Evolutionary conservation across 2,797 vertebrate genomes (phyloP).

Genomic region (Gephyroberyx darwinii): DNA sequence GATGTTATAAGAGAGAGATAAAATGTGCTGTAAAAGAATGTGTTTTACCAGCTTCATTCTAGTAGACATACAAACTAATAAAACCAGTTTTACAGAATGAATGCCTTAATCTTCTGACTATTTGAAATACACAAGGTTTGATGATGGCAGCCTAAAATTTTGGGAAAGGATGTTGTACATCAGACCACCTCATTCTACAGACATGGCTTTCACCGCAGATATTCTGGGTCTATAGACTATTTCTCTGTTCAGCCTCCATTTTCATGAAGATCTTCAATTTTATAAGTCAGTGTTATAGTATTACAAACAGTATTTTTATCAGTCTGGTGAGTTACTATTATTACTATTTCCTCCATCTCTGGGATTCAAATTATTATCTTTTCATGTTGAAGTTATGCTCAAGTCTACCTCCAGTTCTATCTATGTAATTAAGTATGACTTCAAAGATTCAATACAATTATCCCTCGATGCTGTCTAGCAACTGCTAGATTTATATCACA

Average conservation of each 20-base stretch:
- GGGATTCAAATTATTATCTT: too few species aligned
- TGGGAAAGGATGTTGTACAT: background rate
- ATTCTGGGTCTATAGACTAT: background rate
- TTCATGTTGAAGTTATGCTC: background rate
- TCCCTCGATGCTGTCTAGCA: too few species aligned
- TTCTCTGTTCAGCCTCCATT: background rate
- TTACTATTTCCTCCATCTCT: too few species aligned
- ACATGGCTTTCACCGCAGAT: background rate
- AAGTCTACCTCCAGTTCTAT: too few species aligned
- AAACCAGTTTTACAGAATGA: background rate
- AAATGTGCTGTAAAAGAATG: background rate
- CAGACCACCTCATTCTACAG: background rate
- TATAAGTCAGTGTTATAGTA: background rate
- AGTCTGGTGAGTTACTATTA: background rate
- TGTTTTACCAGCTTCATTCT: background rate
- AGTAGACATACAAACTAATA: background rate
- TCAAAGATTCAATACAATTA: too few species aligned
- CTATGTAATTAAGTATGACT: too few species aligned
- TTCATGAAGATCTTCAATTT: background rate
- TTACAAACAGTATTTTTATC: background rate
- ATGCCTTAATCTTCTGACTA: background rate
- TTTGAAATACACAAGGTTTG: background rate
- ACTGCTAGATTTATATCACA: too few species aligned
- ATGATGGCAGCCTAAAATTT: slow-evolving; percentile 3
- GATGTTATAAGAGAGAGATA: slow-evolving; percentile 1